Evolutionary conservation across 2,888 invertebrate species (phyloP).

Genomic region (Thecocarcelia acutangulata): DNA sequence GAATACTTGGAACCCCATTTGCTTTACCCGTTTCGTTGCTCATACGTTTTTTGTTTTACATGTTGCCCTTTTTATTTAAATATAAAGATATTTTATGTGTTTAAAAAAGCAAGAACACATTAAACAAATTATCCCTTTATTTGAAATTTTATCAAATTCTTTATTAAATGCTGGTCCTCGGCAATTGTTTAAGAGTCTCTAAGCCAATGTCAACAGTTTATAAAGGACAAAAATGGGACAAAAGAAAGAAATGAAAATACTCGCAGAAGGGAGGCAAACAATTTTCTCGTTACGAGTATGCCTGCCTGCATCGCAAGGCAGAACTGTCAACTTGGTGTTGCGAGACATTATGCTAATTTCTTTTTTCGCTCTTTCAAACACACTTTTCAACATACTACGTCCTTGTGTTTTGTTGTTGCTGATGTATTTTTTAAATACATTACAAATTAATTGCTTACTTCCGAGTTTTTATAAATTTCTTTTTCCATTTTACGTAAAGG

Average conservation of each 20-base stretch:
- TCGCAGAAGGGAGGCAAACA: background rate
- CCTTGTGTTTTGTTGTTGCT: constrained; percentile 21
- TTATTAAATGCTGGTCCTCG: background rate
- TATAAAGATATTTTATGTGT: background rate
- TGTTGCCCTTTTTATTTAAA: background rate
- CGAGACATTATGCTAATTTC: constrained; percentile 66
- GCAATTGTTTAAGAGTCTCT: background rate
- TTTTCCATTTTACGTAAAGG: constrained; percentile 29
- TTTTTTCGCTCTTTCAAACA: constrained; percentile 18
- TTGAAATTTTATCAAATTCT: constrained; percentile 30
- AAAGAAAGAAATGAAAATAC: constrained; percentile 2
- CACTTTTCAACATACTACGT: constrained; percentile 14
- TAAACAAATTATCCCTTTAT: constrained; percentile 39
- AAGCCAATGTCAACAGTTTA: constrained; percentile 20
- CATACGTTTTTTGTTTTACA: constrained; percentile 12
- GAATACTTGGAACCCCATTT: background rate
- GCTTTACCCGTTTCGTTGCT: background rate
- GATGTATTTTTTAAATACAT: constrained; percentile 37
- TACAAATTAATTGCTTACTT: constrained; percentile 65
- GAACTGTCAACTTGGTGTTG: constrained; percentile 67
- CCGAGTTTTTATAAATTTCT: constrained; percentile 41
- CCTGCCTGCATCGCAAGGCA: constrained; percentile 59
- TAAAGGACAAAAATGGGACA: background rate
- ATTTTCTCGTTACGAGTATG: constrained; percentile 52
- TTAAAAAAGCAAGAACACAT: background rate